These are phyloP conservation scores for Monodelphis domestica DNA, from an alignment of 2,797 vertebrate species.

Conservation along the genomic window DNA sequence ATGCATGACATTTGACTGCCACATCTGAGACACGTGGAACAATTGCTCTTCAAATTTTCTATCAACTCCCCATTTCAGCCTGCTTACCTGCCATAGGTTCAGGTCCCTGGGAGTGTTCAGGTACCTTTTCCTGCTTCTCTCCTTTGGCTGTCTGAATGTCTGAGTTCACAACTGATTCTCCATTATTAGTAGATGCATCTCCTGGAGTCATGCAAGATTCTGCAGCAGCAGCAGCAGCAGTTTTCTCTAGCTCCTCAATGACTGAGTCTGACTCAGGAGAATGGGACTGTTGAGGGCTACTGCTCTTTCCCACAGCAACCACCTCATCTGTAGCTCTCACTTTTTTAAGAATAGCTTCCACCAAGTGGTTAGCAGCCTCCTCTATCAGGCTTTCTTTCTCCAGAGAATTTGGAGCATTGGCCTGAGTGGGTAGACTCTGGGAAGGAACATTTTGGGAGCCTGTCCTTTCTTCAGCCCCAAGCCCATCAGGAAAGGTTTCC, in stretches of 20 bases:
- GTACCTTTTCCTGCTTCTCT: constrained; percentile 8
- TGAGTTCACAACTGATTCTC: constrained; percentile 58
- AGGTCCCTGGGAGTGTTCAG: background rate
- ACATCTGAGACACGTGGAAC: background rate
- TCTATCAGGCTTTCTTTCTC: constrained; percentile 40
- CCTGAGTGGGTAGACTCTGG: accelerated
- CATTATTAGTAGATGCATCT: background rate
- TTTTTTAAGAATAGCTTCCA: constrained; percentile 76
- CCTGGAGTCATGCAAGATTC: background rate
- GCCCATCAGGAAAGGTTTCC: background rate
- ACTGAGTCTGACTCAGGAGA: background rate
- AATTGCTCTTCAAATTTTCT: background rate
- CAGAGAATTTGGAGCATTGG: constrained; percentile 9
- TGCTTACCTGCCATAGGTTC: constrained; percentile 81
- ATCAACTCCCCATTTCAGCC: background rate
- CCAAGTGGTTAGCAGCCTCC: constrained; percentile 54
- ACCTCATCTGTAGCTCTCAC: constrained; percentile 63
- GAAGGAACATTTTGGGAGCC: background rate
- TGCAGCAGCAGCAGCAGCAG: accelerated
- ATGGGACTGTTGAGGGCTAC: background rate
- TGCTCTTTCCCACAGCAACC: constrained; percentile 26
- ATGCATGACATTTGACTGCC: background rate
- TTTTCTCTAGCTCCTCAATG: background rate
- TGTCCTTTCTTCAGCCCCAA: constrained; percentile 23
- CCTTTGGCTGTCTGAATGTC: background rate